Evolutionary conservation across 1,140 invertebrate species (phyloP).

Genomic region (Riptortus pedestris): DNA sequence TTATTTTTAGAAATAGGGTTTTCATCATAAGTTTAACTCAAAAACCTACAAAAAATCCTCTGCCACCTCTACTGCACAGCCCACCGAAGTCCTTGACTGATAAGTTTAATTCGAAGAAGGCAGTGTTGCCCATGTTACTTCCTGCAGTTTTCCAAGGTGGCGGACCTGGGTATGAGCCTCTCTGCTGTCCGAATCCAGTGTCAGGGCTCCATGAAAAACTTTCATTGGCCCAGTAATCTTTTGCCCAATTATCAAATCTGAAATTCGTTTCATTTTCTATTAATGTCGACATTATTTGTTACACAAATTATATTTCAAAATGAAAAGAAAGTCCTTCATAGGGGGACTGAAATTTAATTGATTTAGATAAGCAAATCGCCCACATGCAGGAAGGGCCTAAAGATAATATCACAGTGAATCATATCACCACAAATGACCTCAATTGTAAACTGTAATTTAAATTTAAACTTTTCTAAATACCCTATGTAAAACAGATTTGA

Average conservation of each 20-base stretch:
- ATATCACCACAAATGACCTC: too few species aligned
- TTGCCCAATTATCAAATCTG: neutral
- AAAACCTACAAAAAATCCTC: conserved; percentile 4
- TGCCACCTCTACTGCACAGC: neutral
- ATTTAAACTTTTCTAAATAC: too few species aligned
- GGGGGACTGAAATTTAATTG: too few species aligned
- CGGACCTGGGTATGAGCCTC: neutral
- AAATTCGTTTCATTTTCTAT: neutral
- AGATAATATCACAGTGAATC: too few species aligned
- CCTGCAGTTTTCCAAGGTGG: conserved; percentile 12
- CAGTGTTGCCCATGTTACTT: neutral
- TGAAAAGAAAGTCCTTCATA: too few species aligned
- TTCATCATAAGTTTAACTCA: too few species aligned
- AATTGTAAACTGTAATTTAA: too few species aligned
- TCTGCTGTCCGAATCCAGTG: neutral
- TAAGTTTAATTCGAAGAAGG: neutral
- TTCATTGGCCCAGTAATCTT: neutral
- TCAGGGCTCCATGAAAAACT: conserved; percentile 17
- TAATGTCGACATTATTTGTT: neutral
- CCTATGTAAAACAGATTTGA: too few species aligned
- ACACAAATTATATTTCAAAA: too few species aligned
- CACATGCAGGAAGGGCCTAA: too few species aligned
- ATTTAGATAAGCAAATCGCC: too few species aligned
- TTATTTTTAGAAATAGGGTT: too few species aligned
- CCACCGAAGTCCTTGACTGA: neutral